Conservation (phyloP, 1,140 invertebrate genomes). For the Lutraria rhynchaena region DNA sequence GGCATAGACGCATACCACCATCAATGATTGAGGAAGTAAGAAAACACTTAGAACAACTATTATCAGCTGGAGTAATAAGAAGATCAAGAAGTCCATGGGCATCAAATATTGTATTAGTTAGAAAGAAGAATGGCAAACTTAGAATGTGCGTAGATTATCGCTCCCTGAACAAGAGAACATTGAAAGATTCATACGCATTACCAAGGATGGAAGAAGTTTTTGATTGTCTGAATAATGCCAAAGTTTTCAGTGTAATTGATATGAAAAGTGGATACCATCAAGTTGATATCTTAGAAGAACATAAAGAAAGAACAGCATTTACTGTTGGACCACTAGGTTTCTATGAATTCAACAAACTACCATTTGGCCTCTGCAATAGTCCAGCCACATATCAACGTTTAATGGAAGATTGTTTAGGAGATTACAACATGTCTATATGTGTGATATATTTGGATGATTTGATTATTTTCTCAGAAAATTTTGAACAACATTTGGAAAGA, state of each 20-base stretch:
- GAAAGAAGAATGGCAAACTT: conserved; percentile 44
- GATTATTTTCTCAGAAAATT: conserved; percentile 31
- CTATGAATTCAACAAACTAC: conserved; percentile 27
- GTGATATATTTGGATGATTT: conserved; percentile 37
- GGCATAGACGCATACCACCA: conserved; percentile 50
- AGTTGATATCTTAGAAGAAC: conserved; percentile 66
- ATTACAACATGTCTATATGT: conserved; percentile 20
- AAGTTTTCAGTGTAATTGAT: conserved; percentile 69
- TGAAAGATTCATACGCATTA: conserved; percentile 38
- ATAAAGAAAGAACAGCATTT: conserved; percentile 51
- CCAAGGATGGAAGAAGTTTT: conserved; percentile 47
- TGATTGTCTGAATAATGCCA: conserved; percentile 11
- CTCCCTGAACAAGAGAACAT: conserved; percentile 17
- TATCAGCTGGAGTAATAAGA: conserved; percentile 38
- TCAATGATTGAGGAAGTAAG: conserved; percentile 41
- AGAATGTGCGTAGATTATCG: conserved; percentile 45
- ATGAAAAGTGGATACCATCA: conserved; percentile 80
- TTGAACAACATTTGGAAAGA: conserved; percentile 13
- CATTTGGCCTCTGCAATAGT: conserved; percentile 28
- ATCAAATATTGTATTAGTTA: conserved; percentile 28
- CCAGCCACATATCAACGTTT: conserved; percentile 41
- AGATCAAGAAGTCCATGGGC: conserved; percentile 52
- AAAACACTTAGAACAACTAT: conserved; percentile 53
- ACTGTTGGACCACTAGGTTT: conserved; percentile 44
- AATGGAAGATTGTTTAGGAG: conserved; percentile 45